Base-by-base conservation (phyloP, 1,140 invertebrate genomes). In the Ridgeia piscesae region DNA sequence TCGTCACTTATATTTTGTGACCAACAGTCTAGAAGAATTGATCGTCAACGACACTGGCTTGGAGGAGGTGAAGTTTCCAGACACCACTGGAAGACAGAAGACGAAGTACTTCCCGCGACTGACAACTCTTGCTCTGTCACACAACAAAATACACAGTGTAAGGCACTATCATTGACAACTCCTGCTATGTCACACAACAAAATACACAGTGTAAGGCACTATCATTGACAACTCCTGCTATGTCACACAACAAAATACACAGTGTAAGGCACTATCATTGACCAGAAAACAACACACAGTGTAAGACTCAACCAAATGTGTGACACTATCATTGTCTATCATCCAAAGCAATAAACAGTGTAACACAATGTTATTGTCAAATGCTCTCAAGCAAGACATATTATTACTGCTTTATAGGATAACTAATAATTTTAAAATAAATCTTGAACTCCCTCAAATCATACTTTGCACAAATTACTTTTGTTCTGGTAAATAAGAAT, bases 131-230 rank as follows among this genome's bases (percentile, higher is more conserved):
- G 96, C 96, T 94, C 93, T 97, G 89, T 96, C 95, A 9, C 94
- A 96, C 92, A 97, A 97, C 94, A 94, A 94, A 91, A 96, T 97
- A 93, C 95, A 95, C 91, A 95, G 97, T 94, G 97, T 97, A 94
- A 93, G 89, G 33, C 50, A 93, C 92, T 91, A 77, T 77, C 27
- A 77, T 77, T 77, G 0, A 4, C 58, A n/a, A n/a, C n/a, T n/a
- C n/a, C n/a, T n/a, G n/a, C n/a, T n/a, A n/a, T 77, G 17, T 77
- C 58, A 77, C 58, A 77, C 6, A 77, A 77, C 58, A 77, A 77
- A 77, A 77, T 77, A 77, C 58, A 77, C 58, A 77, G 58, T 14
- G 58, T 77, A 77, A 17, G 27, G 4, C 14, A 77, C 11, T 42
- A 42, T 42, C 42, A 42, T n/a, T n/a, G n/a, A n/a, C 21, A 11